These are phyloP conservation scores for Ciconia maguari DNA, from an alignment of 2,113 vertebrate species.

Conservation along the genomic window DNA sequence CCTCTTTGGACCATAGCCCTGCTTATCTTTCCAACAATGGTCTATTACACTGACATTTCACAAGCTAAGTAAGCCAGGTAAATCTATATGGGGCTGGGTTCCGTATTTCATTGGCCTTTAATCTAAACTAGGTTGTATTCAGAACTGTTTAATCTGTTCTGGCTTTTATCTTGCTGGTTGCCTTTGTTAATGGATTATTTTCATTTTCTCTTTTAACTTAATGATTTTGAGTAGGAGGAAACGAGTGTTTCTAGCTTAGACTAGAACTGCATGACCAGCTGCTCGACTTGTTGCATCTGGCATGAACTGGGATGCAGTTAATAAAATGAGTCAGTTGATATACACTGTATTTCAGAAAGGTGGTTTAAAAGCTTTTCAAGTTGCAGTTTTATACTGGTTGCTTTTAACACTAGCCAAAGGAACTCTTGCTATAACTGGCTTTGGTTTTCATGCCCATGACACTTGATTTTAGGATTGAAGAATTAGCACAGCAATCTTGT, in stretches of 20 bases:
- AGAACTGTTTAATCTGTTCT: not conserved
- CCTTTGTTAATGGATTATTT: constrained; percentile 14
- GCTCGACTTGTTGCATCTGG: not conserved
- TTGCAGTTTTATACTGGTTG: not conserved
- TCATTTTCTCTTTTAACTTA: constrained; percentile 12
- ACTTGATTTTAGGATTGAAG: not conserved
- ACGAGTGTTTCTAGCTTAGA: not conserved
- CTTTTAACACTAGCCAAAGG: not conserved
- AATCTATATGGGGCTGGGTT: not conserved
- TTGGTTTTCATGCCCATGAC: not conserved
- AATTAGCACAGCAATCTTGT: not conserved
- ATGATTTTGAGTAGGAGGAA: not conserved
- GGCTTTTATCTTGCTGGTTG: constrained; percentile 4
- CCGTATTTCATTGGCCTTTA: constrained; percentile 11
- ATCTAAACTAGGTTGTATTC: not conserved
- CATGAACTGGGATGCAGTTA: not conserved
- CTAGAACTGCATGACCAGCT: not conserved
- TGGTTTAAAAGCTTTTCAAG: not conserved
- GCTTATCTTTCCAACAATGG: not conserved
- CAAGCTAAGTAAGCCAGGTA: not conserved
- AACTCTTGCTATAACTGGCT: not conserved
- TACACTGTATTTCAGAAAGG: not conserved
- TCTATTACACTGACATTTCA: not conserved
- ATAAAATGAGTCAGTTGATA: not conserved
- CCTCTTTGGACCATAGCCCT: not conserved